Evolutionary conservation across 2,113 vertebrate genomes (phyloP).

Genomic region (Perca schrenkii): DNA sequence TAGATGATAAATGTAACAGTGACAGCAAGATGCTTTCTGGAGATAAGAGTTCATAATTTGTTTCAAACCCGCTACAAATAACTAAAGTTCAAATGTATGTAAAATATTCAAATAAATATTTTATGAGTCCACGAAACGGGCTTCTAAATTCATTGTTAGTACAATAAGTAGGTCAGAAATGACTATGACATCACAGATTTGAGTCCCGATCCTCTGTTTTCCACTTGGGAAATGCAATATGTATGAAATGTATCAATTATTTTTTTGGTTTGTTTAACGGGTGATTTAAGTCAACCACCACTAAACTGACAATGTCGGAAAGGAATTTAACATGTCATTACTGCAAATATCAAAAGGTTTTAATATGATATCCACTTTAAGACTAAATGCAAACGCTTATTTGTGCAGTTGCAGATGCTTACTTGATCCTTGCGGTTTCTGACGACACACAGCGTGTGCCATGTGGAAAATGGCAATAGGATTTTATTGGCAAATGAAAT

Average conservation of each 20-base stretch:
- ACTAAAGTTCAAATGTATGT: constrained; percentile 45
- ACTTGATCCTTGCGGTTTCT: constrained; percentile 56
- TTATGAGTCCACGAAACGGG: constrained; percentile 60
- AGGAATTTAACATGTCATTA: background rate
- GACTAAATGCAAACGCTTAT: constrained; percentile 40
- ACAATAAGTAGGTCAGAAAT: constrained; percentile 61
- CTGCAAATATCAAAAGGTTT: background rate
- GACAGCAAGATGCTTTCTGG: constrained; percentile 40
- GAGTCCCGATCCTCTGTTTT: constrained; percentile 35
- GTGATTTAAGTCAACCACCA: constrained; percentile 4
- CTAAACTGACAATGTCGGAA: background rate
- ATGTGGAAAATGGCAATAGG: constrained; percentile 72
- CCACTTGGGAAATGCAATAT: constrained; percentile 11
- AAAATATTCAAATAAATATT: constrained; percentile 65
- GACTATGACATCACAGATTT: constrained; percentile 47
- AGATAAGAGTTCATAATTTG: constrained; percentile 56
- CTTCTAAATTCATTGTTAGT: constrained; percentile 51
- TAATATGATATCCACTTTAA: background rate
- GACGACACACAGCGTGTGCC: constrained; percentile 47
- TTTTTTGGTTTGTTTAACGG: constrained; percentile 6
- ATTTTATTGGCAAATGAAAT: constrained; percentile 78
- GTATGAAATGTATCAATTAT: background rate
- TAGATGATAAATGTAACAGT: constrained; percentile 42
- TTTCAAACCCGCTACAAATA: constrained; percentile 54
- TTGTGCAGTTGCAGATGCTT: constrained; percentile 31